Evolutionary conservation across 2,888 invertebrate genomes (phyloP).

Genomic region (Lysandra bellargus): DNA sequence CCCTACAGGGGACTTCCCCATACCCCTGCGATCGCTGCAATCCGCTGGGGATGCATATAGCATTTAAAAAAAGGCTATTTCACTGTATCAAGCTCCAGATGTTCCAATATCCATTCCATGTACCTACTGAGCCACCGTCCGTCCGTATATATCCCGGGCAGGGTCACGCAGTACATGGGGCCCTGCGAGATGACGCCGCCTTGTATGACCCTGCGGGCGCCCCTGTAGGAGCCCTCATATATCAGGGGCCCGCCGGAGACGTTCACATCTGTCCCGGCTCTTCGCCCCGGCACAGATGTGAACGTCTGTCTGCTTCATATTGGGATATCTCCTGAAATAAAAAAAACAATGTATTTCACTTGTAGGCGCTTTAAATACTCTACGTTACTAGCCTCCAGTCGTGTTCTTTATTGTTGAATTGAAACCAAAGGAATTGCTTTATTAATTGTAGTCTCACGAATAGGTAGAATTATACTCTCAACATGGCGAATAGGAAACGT

Average conservation of each 20-base stretch:
- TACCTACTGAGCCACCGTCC: slow-evolving; percentile 59
- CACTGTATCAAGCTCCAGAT: not conserved
- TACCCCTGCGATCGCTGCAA: too few species aligned
- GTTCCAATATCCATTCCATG: slow-evolving; percentile 62
- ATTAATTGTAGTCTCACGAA: too few species aligned
- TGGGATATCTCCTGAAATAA: not conserved
- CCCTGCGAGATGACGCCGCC: slow-evolving; percentile 52
- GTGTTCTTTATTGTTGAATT: too few species aligned
- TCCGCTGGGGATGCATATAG: too few species aligned
- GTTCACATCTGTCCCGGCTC: slow-evolving; percentile 81
- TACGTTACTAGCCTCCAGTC: too few species aligned
- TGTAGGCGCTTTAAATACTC: too few species aligned
- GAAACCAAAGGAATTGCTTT: too few species aligned
- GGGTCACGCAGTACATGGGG: slow-evolving; percentile 44
- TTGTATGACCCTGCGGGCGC: slow-evolving; percentile 43
- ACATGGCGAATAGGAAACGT: too few species aligned
- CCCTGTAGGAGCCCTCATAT: slow-evolving; percentile 41
- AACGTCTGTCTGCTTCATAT: not conserved
- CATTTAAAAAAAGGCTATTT: not conserved
- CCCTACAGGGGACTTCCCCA: too few species aligned
- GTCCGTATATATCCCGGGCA: slow-evolving; percentile 63
- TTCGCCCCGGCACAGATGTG: slow-evolving; percentile 62
- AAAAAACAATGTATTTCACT: not conserved
- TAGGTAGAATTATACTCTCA: too few species aligned
- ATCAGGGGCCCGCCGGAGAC: slow-evolving; percentile 85